Evolutionary conservation across 1,140 invertebrate genomes (phyloP).

Genomic region (Papilio polytes): DNA sequence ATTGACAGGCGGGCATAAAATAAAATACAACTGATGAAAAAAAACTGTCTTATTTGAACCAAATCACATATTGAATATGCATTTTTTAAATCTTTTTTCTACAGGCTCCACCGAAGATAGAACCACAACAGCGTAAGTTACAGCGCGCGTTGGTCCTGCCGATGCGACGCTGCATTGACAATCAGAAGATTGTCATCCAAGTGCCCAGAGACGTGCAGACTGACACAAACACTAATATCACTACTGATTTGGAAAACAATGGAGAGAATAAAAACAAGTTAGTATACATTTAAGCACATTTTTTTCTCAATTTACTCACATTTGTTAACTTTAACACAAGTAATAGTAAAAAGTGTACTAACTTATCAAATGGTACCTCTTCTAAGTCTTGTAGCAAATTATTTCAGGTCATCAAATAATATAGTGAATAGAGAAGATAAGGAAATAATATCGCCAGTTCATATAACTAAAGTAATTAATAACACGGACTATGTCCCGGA

Average conservation of each 20-base stretch:
- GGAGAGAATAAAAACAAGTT: conserved; percentile 61
- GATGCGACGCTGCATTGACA: conserved; percentile 71
- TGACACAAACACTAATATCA: conserved; percentile 63
- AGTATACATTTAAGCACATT: conserved; percentile 7
- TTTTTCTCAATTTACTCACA: too few species aligned
- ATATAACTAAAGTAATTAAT: conserved; percentile 65
- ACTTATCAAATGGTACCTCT: neutral
- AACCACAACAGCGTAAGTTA: conserved; percentile 59
- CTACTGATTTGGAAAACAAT: conserved; percentile 62
- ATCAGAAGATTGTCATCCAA: conserved; percentile 80
- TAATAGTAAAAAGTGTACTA: too few species aligned
- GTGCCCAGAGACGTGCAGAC: conserved; percentile 63
- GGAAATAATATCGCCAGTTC: conserved; percentile 52
- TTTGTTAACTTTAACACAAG: too few species aligned
- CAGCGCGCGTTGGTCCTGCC: conserved; percentile 76
- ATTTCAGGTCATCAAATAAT: neutral
- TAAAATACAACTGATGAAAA: too few species aligned
- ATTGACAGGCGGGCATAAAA: too few species aligned
- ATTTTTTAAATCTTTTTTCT: conserved; percentile 24
- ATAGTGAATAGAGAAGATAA: conserved; percentile 51
- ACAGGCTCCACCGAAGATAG: conserved; percentile 77
- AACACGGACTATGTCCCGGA: conserved; percentile 68
- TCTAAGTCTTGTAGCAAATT: neutral
- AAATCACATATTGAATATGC: too few species aligned
- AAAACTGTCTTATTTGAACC: too few species aligned